phyloP scores from a whole-genome alignment of 2,113 vertebrate species.

The Setophaga coronata region DNA sequence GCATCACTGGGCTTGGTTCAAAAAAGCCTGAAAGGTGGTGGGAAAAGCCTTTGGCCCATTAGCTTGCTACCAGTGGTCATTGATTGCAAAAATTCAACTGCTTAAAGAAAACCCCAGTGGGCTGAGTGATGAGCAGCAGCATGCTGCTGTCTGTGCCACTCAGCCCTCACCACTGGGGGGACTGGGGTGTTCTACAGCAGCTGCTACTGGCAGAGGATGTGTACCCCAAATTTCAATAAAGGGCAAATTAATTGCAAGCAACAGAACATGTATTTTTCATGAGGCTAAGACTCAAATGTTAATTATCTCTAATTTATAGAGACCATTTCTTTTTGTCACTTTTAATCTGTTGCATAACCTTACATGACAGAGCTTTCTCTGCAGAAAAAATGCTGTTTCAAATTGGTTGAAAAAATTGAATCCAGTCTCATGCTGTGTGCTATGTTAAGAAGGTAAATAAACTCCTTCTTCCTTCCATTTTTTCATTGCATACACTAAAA shows the following conservation, averaged over 20 bases:
- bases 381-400: not conserved
- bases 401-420: not conserved
- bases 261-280: not conserved
- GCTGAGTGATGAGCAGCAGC: not conserved
- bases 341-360: not conserved
- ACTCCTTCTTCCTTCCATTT: not conserved
- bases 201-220: not conserved
- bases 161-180: accelerated
- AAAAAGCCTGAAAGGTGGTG: not conserved
- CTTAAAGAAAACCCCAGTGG: not conserved
- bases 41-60: not conserved
- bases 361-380: not conserved
- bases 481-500: not conserved
- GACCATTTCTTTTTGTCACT: not conserved
- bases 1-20: not conserved
- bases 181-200: not conserved
- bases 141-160: not conserved
- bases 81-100: accelerated
- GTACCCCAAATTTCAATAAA: not conserved
- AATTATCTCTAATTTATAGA: not conserved
- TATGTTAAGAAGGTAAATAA: not conserved
- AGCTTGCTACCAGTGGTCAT: not conserved
- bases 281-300: not conserved
- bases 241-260: not conserved
- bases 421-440: not conserved